phyloP scores from a whole-genome alignment of 2,797 vertebrate species.

The Clamator glandarius region DNA sequence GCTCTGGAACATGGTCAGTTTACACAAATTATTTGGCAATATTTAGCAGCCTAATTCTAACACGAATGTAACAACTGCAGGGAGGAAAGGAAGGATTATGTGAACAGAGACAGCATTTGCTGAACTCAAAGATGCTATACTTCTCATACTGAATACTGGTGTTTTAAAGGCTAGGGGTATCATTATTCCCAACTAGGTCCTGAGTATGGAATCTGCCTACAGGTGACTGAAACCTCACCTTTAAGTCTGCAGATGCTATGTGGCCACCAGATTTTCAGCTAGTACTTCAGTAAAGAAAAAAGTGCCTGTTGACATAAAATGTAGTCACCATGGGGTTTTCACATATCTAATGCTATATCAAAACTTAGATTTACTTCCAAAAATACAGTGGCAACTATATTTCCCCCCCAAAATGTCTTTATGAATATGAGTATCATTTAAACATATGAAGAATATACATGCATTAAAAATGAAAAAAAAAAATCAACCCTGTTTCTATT shows the following conservation, averaged over 20 bases:
- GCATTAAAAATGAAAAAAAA: not conserved
- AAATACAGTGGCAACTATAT: not conserved
- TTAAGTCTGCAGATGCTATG: not conserved
- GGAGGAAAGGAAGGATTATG: not conserved
- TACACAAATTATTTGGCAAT: not conserved
- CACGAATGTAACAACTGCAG: not conserved
- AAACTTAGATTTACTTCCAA: not conserved
- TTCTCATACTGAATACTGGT: not conserved
- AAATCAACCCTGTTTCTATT: fast-evolving
- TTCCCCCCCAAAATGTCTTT: not conserved
- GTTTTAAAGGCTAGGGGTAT: not conserved
- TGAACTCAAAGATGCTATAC: not conserved
- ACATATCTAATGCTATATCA: fast-evolving
- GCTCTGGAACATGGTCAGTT: not conserved
- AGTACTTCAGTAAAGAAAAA: not conserved
- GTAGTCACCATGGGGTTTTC: not conserved
- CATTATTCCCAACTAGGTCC: not conserved
- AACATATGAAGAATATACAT: not conserved
- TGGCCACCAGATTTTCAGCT: not conserved
- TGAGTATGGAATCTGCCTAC: not conserved
- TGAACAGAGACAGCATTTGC: not conserved
- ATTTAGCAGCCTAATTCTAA: not conserved
- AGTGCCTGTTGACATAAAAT: not conserved
- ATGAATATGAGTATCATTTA: not conserved
- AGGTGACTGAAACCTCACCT: not conserved